Evolutionary conservation across 2,888 invertebrate species (phyloP), one percentile per base, ranked within the genome.

Genomic region (Phortica magna): DNA sequence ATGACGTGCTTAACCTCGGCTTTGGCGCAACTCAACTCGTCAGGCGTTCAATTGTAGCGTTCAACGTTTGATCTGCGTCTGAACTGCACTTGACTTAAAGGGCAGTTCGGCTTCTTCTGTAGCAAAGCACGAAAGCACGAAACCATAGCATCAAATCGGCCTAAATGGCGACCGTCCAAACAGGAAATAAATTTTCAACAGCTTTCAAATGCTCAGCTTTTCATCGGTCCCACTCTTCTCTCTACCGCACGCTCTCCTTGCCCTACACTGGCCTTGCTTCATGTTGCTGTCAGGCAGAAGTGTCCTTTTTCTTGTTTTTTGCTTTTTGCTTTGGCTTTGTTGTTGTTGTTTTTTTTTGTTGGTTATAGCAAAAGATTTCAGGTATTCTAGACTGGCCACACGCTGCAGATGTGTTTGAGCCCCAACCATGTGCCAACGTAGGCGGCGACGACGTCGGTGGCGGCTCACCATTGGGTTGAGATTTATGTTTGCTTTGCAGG

Each of bases 171-270:
- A 79, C 82, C 74, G 78, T 22, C 22, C 10, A 75, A 83, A 84
- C 84, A 86, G 87, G 83, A 88, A 88, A 88, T 86, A 88, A 84
- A 85, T 88, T 83, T 83, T 86, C 81, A 84, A 83, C 87, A 80
- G 82, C 80, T 72, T 55, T 79, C 79, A 84, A 82, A 77, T 84
- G 78, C 74, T 31, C 43, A 31, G 19, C 12, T 39, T 41, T n/a
- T 17, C 42, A 42, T 17, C 68, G 31, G 39, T 68, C 14, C 2
- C 31, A 4, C 2, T 39, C 9, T n/a, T 75, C 55, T 12, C 79
- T 75, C 78, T 73, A 65, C 55, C 53, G 39, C 67, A 7, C 53
- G 75, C 68, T 42, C 17, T 43, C 10, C 67, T 42, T 68, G 17
- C 19, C 9, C 12, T n/a, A 39, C 65, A 19, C 12, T 39, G 41